These are phyloP conservation scores for Edolisoma coerulescens DNA, from an alignment of 2,113 vertebrate species.

Conservation along the genomic window DNA sequence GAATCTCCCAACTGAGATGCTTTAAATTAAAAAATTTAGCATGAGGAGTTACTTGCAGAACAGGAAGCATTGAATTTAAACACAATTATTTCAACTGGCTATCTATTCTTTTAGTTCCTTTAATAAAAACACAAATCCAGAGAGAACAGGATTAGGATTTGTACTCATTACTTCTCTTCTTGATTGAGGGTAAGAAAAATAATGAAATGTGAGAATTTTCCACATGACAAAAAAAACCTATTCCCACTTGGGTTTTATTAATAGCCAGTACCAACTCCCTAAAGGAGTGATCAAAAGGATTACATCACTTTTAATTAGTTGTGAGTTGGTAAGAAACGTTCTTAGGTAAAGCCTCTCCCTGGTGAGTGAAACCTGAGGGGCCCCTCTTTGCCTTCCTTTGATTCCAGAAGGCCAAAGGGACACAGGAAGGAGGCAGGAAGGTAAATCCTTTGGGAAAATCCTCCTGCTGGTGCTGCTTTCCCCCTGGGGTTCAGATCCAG, in stretches of 20 bases:
- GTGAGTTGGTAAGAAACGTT: accelerated
- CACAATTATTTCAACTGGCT: neutral
- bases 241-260: neutral
- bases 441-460: neutral
- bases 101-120: neutral
- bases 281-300: neutral
- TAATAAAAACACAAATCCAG: neutral
- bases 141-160: neutral
- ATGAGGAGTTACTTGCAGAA: neutral
- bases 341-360: neutral
- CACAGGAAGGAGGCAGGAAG: neutral
- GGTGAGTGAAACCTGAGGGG: neutral
- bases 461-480: neutral
- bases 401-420: neutral
- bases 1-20: neutral
- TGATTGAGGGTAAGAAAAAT: neutral
- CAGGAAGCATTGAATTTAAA: neutral
- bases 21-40: neutral
- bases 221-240: neutral
- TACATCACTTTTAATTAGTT: neutral
- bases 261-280: neutral
- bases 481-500: neutral
- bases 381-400: neutral
- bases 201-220: neutral
- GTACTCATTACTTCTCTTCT: neutral